Conservation (phyloP, 2,888 invertebrate species). For the Bellardia bayeri region DNA sequence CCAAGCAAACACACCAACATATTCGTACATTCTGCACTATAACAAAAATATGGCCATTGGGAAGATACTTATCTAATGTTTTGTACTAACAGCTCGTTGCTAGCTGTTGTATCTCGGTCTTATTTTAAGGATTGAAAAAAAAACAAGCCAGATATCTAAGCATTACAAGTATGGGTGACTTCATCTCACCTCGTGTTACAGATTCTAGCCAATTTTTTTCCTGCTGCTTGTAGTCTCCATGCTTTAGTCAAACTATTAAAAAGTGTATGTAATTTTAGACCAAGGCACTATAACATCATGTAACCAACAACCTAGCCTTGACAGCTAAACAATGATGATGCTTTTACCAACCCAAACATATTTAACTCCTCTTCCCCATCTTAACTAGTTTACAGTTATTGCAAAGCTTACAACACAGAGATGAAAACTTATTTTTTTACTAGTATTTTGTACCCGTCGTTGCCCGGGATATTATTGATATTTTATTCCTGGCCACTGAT, state of each 20-base stretch:
- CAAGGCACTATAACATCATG: conserved; percentile 6
- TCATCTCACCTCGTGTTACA: conserved; percentile 49
- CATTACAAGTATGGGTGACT: conserved; percentile 41
- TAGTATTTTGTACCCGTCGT: too few relatives aligned
- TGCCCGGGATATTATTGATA: too few relatives aligned
- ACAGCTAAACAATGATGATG: conserved; percentile 26
- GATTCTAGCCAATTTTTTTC: conserved; percentile 10
- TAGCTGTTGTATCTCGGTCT: conserved; percentile 28
- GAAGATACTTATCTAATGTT: conserved; percentile 59
- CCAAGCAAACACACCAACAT: background rate
- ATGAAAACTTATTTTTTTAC: conserved; percentile 43
- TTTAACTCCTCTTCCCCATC: conserved; percentile 5
- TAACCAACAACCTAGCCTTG: background rate
- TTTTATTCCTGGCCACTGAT: too few relatives aligned
- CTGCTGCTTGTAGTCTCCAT: background rate
- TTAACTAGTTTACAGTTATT: conserved; percentile 59
- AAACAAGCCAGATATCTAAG: background rate
- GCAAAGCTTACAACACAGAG: conserved; percentile 23
- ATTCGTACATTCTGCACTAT: background rate
- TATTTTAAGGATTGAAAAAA: background rate
- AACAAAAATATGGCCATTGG: conserved; percentile 38
- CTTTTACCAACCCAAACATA: conserved; percentile 12
- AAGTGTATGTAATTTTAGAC: conserved; percentile 15
- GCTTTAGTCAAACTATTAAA: conserved; percentile 20
- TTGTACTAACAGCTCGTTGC: conserved; percentile 9